Evolutionary conservation across 1,140 invertebrate genomes (phyloP), one percentile per base, ranked within the genome.

Genomic region (Hormaphis cornu): DNA sequence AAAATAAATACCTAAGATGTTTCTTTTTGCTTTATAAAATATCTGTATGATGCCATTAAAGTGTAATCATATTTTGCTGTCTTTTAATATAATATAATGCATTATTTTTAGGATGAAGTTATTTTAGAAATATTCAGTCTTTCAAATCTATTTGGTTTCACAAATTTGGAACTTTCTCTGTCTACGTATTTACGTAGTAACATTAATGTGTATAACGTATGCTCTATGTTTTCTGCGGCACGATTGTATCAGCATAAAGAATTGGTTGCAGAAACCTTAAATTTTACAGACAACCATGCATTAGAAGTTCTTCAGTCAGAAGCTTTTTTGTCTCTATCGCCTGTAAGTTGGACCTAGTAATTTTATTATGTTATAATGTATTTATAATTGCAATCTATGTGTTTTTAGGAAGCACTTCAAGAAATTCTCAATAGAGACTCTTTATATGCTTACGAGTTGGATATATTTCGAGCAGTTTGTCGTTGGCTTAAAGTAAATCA

Each of bases 111-210:
- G 83, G 91, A 95, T 77, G 91, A 95, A 72, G 84, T 88, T 42
- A 84, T 95, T 40, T 80, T 95, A 69, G 93, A 96, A 76, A 89
- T 92, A 50, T 79, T 96, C 56, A 90, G 85, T 77, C 82, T 98
- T 75, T 90, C 93, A 26, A 93, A 98, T 82, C 89, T 95, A 74
- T 98, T 96, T 82, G 93, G 93, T 37, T 97, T 98, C 82, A 83
- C 86, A 72, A 91, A 97, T 76, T 79, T 99, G 56, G 93, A 97
- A 81, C 80, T 84, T 9, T 86, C 93, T 14, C 92, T 98, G 71
- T 97, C 92, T 1, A 91, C 97, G 75, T 96, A 95, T 80, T 79
- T 99, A 71, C 86, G 89, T 72, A 90, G 93, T 76, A 88, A 91
- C 74, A 80, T 98, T 18, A 88, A 87, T 54, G 83, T 91, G 52